These are phyloP conservation scores for Falco columbarius DNA, from an alignment of 2,797 vertebrate genomes.

Conservation along the genomic window DNA sequence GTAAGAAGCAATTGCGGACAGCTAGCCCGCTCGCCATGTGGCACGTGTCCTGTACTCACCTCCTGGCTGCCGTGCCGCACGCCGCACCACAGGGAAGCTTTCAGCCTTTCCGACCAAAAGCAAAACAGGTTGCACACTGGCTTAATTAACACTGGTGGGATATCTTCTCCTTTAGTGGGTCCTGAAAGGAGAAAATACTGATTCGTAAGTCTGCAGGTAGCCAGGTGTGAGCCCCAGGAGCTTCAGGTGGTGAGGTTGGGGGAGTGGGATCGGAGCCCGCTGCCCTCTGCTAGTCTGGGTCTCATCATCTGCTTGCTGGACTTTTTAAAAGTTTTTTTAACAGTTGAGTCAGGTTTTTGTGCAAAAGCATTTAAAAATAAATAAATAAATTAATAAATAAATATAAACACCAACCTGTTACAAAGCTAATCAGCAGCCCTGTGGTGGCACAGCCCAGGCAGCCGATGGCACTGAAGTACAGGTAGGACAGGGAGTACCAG, in stretches of 20 bases:
- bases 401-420: constrained; percentile 75
- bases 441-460: constrained; percentile 74
- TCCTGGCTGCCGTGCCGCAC: constrained; percentile 66
- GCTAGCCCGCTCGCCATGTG: rapidly evolving
- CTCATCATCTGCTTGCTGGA: rapidly evolving
- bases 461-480: constrained; percentile 83
- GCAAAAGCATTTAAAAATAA: neutral
- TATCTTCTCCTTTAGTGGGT: constrained; percentile 67
- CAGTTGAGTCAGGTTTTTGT: no score
- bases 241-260: rapidly evolving
- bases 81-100: constrained; percentile 78
- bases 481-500: constrained; percentile 86
- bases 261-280: rapidly evolving
- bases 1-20: rapidly evolving
- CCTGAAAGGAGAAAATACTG: constrained; percentile 66
- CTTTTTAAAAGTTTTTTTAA: neutral
- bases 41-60: constrained; percentile 56
- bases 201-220: rapidly evolving
- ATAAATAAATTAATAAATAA: no score
- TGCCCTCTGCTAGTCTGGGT: neutral
- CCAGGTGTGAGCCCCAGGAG: neutral
- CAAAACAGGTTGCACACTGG: constrained; percentile 81
- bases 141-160: constrained; percentile 80
- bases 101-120: constrained; percentile 83
- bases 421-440: constrained; percentile 80